phyloP scores from a whole-genome alignment of 2,113 vertebrate genomes.

The Poecilia latipinna region DNA sequence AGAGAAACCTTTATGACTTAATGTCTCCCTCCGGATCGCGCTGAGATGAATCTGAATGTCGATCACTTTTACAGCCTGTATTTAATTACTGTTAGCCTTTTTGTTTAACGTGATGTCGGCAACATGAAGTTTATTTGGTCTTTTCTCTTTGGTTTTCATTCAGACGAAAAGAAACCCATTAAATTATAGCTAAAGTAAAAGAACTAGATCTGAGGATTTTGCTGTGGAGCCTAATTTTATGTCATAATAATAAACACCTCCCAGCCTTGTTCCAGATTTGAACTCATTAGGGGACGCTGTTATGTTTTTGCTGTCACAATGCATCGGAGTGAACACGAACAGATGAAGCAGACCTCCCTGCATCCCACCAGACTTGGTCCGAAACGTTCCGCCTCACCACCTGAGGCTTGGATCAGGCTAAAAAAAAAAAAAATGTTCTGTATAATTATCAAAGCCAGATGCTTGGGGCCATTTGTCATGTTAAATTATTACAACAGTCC shows the following conservation, averaged over 20 bases:
- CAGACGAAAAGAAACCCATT: background rate
- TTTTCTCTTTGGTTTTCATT: background rate
- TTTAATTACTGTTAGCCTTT: conserved; percentile 1
- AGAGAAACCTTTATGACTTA: conserved; percentile 6
- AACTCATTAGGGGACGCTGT: conserved; percentile 57
- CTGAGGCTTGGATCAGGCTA: conserved; percentile 10
- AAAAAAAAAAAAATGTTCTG: conserved; percentile 3
- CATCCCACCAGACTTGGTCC: background rate
- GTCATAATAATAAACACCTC: conserved; percentile 46
- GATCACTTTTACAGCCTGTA: background rate
- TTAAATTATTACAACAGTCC: conserved; percentile 9
- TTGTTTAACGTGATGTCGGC: background rate
- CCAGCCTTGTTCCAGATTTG: conserved; percentile 46
- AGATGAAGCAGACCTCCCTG: conserved; percentile 18
- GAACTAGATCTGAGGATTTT: background rate
- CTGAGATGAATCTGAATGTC: conserved; percentile 10
- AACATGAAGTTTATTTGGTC: background rate
- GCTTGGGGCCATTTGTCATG: conserved; percentile 28
- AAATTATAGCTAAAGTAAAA: background rate
- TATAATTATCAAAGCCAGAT: background rate
- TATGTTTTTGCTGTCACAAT: conserved; percentile 69
- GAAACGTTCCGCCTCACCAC: conserved; percentile 4
- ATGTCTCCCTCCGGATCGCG: conserved; percentile 7
- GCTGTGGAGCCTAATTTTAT: conserved; percentile 9
- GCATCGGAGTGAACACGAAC: conserved; percentile 45